Percentiles rank a stretch among this genome's conserved stretches.
Conservation (phyloP, 53 echinoderm and acorn worm genomes). For the Zoroaster sp. region DNA sequence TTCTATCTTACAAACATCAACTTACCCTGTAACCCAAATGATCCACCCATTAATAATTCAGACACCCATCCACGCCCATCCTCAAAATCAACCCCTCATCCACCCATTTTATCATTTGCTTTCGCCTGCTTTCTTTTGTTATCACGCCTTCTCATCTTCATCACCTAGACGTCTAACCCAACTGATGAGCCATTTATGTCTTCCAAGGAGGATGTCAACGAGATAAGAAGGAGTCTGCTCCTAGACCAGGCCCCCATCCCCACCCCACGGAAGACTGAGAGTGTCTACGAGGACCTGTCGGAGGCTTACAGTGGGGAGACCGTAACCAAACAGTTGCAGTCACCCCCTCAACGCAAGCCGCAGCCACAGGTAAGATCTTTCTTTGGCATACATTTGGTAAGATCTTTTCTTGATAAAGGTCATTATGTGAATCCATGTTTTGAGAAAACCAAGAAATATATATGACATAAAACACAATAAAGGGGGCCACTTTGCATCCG, state of each 20-base stretch:
- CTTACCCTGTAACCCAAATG: no score
- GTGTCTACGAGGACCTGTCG: constrained; percentile 70
- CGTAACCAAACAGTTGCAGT: background rate
- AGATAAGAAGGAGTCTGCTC: constrained; percentile 3
- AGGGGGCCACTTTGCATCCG: no score
- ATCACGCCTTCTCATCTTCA: background rate
- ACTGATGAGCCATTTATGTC: constrained; percentile 32
- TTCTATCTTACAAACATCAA: no score
- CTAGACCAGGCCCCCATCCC: background rate
- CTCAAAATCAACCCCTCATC: background rate
- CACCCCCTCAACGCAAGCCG: background rate
- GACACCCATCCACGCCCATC: background rate
- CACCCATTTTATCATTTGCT: background rate
- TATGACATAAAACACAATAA: no score
- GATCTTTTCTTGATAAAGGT: no score
- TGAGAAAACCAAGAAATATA: no score
- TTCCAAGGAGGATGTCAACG: constrained; percentile 45
- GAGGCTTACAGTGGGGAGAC: constrained; percentile 53
- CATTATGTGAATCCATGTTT: no score
- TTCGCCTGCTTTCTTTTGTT: background rate
- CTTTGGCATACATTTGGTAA: no score
- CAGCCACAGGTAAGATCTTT: background rate
- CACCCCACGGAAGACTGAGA: constrained; percentile 17
- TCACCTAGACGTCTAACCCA: background rate
- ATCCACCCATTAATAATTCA: no score